Percentiles rank a stretch among this genome's conserved stretches.
Conservation (phyloP, 64 coral and sea anemone species). For the Acropora tenuis region DNA sequence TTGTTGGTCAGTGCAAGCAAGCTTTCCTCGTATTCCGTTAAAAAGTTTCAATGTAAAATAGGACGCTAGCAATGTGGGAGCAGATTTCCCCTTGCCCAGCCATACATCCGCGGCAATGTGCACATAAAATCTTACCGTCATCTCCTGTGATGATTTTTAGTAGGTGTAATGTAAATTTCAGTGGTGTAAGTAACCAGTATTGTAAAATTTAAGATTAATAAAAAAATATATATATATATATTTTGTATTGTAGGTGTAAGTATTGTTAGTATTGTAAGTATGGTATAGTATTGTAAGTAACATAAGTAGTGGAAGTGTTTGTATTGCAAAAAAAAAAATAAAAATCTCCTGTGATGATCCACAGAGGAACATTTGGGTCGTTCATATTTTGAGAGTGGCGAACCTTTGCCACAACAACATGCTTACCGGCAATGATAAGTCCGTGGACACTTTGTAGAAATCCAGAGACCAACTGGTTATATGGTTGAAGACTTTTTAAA, state of each 20-base stretch:
- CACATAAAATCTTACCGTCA: constrained; percentile 19
- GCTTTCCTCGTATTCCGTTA: constrained; percentile 35
- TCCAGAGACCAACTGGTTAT: constrained; percentile 25
- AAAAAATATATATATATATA: no score
- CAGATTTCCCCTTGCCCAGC: constrained; percentile 32
- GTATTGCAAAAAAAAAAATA: no score
- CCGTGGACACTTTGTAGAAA: constrained; percentile 26
- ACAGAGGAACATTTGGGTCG: constrained; percentile 21
- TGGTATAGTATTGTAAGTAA: no score
- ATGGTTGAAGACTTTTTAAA: constrained; percentile 1
- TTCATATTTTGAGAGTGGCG: constrained; percentile 49
- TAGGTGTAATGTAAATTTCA: no score
- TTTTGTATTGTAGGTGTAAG: no score
- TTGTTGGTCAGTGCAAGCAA: constrained; percentile 34
- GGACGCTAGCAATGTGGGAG: constrained; percentile 21
- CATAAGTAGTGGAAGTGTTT: no score
- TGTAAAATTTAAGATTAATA: no score
- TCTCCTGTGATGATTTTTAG: neutral
- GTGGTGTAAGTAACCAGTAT: no score
- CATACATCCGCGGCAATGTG: constrained; percentile 34
- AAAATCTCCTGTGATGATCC: neutral
- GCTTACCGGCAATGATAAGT: constrained; percentile 45
- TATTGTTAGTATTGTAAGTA: no score
- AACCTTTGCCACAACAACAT: constrained; percentile 48
- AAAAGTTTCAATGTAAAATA: constrained; percentile 44